Percentiles rank a stretch among this genome's conserved stretches.
Evolutionary conservation across 1,140 invertebrate genomes (phyloP).

Genomic region (Latrodectus geometricus): DNA sequence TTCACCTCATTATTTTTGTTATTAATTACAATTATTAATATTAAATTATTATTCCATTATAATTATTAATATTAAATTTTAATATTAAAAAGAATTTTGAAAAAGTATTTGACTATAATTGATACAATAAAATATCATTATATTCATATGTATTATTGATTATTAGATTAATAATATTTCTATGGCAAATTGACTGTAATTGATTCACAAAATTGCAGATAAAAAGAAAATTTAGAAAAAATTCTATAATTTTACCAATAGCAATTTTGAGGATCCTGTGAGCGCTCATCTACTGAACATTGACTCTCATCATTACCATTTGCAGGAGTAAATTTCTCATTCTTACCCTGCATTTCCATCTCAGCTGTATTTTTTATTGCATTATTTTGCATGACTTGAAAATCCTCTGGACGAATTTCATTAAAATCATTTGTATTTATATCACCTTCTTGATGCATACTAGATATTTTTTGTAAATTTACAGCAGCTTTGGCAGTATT

Average conservation of each 20-base stretch:
- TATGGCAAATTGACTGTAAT: not conserved
- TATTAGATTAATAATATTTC: too few relatives aligned
- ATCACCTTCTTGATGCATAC: not conserved
- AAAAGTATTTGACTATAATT: not conserved
- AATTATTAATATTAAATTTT: too few relatives aligned
- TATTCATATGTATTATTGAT: too few relatives aligned
- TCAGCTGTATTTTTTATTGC: not conserved
- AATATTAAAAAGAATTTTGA: too few relatives aligned
- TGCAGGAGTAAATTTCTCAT: not conserved
- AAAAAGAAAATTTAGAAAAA: not conserved
- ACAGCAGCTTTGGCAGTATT: not conserved
- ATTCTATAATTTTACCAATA: constrained; percentile 38
- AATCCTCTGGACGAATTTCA: constrained; percentile 30
- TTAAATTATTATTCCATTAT: too few relatives aligned
- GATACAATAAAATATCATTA: not conserved
- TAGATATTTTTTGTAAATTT: not conserved
- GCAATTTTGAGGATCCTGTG: constrained; percentile 42
- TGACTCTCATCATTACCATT: constrained; percentile 55
- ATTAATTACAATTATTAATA: too few relatives aligned
- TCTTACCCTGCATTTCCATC: not conserved
- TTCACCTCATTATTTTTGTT: too few relatives aligned
- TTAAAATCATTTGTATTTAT: constrained; percentile 1
- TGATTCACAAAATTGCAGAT: not conserved
- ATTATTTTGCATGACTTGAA: constrained; percentile 37
- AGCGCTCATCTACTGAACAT: constrained; percentile 52